A percentile compares a stretch with the other conserved stretches of the same genome.
Conservation (phyloP, 2,888 invertebrate genomes). For the Epinotia bilunana region DNA sequence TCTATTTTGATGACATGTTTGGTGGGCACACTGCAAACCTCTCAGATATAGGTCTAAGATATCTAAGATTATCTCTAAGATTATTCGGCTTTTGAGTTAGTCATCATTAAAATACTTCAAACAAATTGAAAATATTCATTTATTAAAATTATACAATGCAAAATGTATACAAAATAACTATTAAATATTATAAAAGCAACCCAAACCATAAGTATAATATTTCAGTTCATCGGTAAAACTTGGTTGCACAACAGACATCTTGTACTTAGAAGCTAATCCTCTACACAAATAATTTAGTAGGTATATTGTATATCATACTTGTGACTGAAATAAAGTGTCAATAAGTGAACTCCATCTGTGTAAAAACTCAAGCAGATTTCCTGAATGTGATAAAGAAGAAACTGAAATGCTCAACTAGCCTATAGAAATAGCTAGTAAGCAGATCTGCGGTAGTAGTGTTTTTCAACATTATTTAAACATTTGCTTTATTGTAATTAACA, state of each 20-base stretch:
- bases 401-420: background rate
- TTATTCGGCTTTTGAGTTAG: background rate
- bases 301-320: background rate
- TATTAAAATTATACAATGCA: slow-evolving; percentile 22
- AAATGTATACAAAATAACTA: slow-evolving; percentile 14
- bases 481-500: background rate
- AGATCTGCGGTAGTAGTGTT: background rate
- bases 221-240: slow-evolving; percentile 14
- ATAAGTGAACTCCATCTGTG: background rate
- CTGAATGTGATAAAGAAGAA: background rate
- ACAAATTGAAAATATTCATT: slow-evolving; percentile 1
- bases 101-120: background rate
- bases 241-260: slow-evolving; percentile 11
- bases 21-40: background rate
- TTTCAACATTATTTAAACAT: background rate
- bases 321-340: background rate
- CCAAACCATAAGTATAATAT: slow-evolving; percentile 7
- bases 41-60: background rate
- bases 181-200: slow-evolving; percentile 10
- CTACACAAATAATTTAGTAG: slow-evolving; percentile 1
- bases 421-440: background rate
- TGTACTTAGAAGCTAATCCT: slow-evolving; percentile 19
- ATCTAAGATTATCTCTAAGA: too few relatives aligned
- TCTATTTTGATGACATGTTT: background rate
- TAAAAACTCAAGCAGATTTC: background rate